Base-by-base conservation (phyloP, 2,888 invertebrate genomes). In the Eudasyphora cyanicolor region DNA sequence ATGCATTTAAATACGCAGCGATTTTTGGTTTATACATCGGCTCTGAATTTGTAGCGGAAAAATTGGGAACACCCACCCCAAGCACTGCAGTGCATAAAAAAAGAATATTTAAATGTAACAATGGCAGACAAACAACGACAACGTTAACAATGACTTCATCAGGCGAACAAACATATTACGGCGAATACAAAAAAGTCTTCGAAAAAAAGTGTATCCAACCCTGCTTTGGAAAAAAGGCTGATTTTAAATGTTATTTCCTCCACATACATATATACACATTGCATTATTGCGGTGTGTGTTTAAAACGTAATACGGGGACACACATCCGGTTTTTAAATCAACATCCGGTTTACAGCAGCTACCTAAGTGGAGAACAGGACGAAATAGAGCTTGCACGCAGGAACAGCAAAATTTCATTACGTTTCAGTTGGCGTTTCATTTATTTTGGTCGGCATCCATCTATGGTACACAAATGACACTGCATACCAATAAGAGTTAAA, bases 321-420 rank as follows among this genome's bases (percentile, higher is more conserved):
- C 12, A 57, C 67, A 73, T 81, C 67, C 73, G 76, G 57, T 73
- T 81, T 76, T 71, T 42, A 73, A 81, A 73, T 57, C 81, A 73
- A 76, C 76, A 73, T 81, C 73, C 76, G 81, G 45, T 81, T 57
- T 54, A 45, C 64, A 71, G 24, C 17, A 32, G 27, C 67, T 67
- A 67, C 17, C 42, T 42, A 67, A 38, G 35, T 64, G 21, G 38
- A 67, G 17, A n/a, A 19, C 62, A 32, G 24, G 42, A 10, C 21
- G 12, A 54, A 45, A 17, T 57, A 19, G 12, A 27, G 14, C 45
- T 5, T 14, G 19, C 29, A 32, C 57, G 24, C 21, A 57, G 35
- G 21, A 19, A 19, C 17, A 51, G 32, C 17, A 19, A 60, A 57
- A 60, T 75, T 27, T 19, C 29, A 80, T 71, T 51, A 42, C 51